A percentile compares a stretch with the other conserved stretches of the same genome.
phyloP scores from a whole-genome alignment of 2,113 vertebrate species.

The Riparia riparia region DNA sequence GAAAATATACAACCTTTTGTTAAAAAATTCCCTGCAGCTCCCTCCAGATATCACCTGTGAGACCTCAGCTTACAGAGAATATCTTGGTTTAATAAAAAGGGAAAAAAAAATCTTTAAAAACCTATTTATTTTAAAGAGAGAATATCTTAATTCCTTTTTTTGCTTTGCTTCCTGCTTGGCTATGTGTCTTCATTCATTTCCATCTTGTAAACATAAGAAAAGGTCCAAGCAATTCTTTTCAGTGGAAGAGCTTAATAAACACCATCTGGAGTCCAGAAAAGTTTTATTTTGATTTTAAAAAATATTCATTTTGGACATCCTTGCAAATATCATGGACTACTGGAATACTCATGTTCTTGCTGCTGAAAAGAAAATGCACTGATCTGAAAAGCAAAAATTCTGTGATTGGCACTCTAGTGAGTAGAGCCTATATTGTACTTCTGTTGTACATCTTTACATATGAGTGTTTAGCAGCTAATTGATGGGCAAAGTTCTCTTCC shows the following conservation, averaged over 20 bases:
- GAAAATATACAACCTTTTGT: not conserved
- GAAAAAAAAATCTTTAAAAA: not conserved
- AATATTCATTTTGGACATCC: not conserved
- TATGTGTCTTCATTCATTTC: not conserved
- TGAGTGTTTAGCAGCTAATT: not conserved
- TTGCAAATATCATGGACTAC: not conserved
- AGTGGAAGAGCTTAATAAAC: conserved; percentile 12
- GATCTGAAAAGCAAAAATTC: not conserved
- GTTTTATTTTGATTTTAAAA: not conserved
- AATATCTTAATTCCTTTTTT: not conserved
- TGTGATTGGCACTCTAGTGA: not conserved
- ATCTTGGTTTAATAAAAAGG: not conserved
- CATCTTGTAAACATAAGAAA: not conserved
- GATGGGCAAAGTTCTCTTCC: not conserved
- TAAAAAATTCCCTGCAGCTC: not conserved
- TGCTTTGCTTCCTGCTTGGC: conserved; percentile 3
- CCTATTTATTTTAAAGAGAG: fast-evolving
- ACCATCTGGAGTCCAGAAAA: conserved; percentile 52
- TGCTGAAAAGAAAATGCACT: not conserved
- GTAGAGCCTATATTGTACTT: not conserved
- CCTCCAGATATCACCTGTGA: not conserved
- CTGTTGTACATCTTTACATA: not conserved
- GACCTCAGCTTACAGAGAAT: not conserved
- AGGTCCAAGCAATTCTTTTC: not conserved
- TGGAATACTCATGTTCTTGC: not conserved